Conservation (phyloP, 2,888 invertebrate genomes). For the Zootermopsis nevadensis region DNA sequence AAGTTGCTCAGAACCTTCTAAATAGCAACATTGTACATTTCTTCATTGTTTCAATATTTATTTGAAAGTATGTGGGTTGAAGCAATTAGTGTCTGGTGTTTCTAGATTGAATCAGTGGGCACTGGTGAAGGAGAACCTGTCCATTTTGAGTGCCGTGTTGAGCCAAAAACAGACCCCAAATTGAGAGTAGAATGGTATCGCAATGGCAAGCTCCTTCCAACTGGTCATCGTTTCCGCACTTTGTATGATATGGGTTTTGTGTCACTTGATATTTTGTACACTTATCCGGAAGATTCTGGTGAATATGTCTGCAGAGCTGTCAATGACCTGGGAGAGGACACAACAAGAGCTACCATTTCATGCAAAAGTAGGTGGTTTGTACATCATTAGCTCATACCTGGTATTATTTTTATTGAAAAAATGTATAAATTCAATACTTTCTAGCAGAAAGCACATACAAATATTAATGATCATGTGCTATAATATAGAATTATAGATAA, state of each 20-base stretch:
- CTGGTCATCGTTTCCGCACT: slow-evolving; percentile 92
- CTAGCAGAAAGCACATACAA: no score
- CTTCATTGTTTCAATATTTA: no score
- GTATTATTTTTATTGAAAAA: no score
- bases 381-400: background rate
- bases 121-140: slow-evolving; percentile 93
- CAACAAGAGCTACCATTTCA: slow-evolving; percentile 83
- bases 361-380: slow-evolving; percentile 76
- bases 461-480: no score
- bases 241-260: slow-evolving; percentile 95
- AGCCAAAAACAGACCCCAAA: slow-evolving; percentile 93
- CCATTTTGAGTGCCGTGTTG: slow-evolving; percentile 94
- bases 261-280: slow-evolving; percentile 90
- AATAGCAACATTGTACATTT: no score
- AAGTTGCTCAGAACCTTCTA: no score
- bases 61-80: no score
- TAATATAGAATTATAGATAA: no score
- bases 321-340: slow-evolving; percentile 92
- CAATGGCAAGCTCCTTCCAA: slow-evolving; percentile 88
- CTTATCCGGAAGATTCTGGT: slow-evolving; percentile 94
- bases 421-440: no score
- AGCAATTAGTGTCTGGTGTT: background rate
- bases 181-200: slow-evolving; percentile 93
- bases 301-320: slow-evolving; percentile 93
- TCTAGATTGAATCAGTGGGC: slow-evolving; percentile 81